Conservation (phyloP, 2,888 invertebrate genomes). For the Drosophila limbata region DNA sequence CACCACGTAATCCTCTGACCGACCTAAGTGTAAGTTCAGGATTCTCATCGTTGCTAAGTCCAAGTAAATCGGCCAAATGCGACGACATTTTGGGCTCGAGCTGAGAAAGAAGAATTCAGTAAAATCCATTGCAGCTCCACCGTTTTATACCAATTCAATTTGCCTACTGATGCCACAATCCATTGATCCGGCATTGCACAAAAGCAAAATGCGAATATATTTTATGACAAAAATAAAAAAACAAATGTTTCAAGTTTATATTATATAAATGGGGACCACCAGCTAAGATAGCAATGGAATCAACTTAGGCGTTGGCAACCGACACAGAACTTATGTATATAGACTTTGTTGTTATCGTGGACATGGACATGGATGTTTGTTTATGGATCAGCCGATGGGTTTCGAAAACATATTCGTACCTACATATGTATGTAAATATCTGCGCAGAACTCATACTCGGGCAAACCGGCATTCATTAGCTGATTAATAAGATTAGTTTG, state of each 20-base stretch:
- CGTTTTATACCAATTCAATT: constrained; percentile 37
- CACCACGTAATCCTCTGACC: constrained; percentile 18
- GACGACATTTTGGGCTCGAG: constrained; percentile 37
- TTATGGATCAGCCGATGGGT: constrained; percentile 33
- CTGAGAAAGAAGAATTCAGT: not conserved
- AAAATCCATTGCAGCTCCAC: constrained; percentile 20
- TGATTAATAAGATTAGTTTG: constrained; percentile 13
- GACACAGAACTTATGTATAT: constrained; percentile 4
- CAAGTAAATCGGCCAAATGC: constrained; percentile 51
- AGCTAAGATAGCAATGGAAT: constrained; percentile 45
- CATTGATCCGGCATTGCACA: constrained; percentile 22
- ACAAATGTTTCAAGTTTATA: constrained; percentile 7
- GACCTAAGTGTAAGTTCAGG: not conserved
- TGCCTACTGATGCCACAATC: not conserved
- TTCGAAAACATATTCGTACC: constrained; percentile 1
- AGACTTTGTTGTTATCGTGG: constrained; percentile 13
- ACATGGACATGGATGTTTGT: not conserved
- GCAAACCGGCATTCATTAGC: not conserved
- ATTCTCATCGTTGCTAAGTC: constrained; percentile 39
- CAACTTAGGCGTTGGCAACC: constrained; percentile 32
- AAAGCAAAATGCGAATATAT: constrained; percentile 29
- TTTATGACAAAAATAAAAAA: constrained; percentile 23
- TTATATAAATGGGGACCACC: constrained; percentile 1
- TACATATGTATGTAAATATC: not conserved
- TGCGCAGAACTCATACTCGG: not conserved